phyloP scores from a whole-genome alignment of 2,888 invertebrate species.

The Galerucella calmariensis region DNA sequence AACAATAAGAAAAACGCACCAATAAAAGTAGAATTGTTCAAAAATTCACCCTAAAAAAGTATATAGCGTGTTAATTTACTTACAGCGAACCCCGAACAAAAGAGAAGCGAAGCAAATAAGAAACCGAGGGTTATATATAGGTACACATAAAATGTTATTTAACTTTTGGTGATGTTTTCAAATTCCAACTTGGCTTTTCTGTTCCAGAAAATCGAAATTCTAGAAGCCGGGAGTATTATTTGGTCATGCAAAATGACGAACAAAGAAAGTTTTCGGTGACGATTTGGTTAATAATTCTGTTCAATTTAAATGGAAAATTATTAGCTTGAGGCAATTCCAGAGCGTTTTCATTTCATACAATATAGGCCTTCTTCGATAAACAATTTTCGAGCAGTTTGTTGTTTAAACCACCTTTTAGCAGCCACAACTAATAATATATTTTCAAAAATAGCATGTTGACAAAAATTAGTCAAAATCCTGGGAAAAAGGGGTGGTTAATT shows the following conservation, averaged over 20 bases:
- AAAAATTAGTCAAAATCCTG: too few relatives aligned
- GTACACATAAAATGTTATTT: conserved; percentile 12
- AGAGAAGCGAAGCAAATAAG: conserved; percentile 12
- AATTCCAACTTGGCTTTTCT: conserved; percentile 10
- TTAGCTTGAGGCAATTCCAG: not conserved
- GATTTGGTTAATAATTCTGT: not conserved
- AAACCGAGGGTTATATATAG: not conserved
- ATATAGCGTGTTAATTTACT: conserved; percentile 6
- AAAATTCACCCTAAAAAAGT: not conserved
- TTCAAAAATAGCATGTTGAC: not conserved
- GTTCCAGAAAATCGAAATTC: not conserved
- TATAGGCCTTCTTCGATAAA: not conserved
- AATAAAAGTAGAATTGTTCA: too few relatives aligned
- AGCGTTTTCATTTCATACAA: not conserved
- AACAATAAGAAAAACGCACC: too few relatives aligned
- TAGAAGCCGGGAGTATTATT: not conserved
- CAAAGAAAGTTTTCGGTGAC: not conserved
- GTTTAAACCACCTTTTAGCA: not conserved
- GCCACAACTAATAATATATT: not conserved
- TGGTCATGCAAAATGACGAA: not conserved
- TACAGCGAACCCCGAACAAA: conserved; percentile 10
- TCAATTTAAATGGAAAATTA: not conserved
- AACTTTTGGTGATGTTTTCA: conserved; percentile 25
- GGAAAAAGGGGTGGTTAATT: too few relatives aligned
- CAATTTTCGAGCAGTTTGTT: not conserved